phyloP scores from a whole-genome alignment of 1,140 invertebrate species.

The Tetragonula clypearis region DNA sequence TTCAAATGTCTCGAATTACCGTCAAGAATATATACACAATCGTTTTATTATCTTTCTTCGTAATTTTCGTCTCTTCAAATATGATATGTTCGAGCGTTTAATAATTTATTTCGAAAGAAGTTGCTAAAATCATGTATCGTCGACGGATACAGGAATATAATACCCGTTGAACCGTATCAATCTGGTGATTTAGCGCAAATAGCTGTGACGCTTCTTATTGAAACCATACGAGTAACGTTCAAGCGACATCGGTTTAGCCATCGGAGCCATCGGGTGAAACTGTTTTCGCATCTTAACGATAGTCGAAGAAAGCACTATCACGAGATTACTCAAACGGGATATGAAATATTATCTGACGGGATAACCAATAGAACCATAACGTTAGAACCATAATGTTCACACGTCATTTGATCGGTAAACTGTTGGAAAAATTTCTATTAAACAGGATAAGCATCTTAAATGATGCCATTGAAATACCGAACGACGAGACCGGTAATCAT shows the following conservation, averaged over 20 bases:
- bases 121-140: neutral
- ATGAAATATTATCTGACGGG: conserved; percentile 20
- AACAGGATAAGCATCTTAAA: neutral
- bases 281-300: conserved; percentile 33
- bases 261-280: conserved; percentile 30
- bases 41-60: no score
- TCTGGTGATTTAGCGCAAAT: neutral
- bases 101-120: neutral
- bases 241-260: conserved; percentile 22
- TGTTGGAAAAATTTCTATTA: neutral
- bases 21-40: neutral
- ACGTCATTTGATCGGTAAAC: neutral
- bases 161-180: conserved; percentile 11
- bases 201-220: conserved; percentile 12
- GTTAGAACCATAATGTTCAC: neutral
- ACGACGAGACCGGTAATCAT: conserved; percentile 9
- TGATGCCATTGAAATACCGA: conserved; percentile 15
- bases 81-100: no score
- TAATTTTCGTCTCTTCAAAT: neutral
- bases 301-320: conserved; percentile 43
- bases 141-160: conserved; percentile 1
- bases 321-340: conserved; percentile 44
- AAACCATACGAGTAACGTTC: conserved; percentile 30
- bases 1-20: no score
- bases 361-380: neutral